Conservation (phyloP, 2,888 invertebrate species). For the Meloe dianella region DNA sequence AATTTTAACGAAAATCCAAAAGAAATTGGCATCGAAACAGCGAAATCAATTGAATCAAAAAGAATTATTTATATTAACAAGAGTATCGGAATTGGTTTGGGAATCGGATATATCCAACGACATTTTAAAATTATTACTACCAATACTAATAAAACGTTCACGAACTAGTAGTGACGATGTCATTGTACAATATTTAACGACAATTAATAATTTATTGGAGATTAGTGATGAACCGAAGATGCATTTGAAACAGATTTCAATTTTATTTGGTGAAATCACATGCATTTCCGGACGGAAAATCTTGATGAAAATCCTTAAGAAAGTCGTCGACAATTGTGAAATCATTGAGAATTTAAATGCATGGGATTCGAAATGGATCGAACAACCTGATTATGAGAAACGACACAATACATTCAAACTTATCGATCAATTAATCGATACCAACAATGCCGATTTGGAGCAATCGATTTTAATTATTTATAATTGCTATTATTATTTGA, state of each 20-base stretch:
- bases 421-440: slow-evolving; percentile 65
- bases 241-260: slow-evolving; percentile 74
- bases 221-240: slow-evolving; percentile 69
- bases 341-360: slow-evolving; percentile 79
- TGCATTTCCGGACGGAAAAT: slow-evolving; percentile 72
- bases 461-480: slow-evolving; percentile 77
- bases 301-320: slow-evolving; percentile 68
- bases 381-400: slow-evolving; percentile 89
- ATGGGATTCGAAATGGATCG: slow-evolving; percentile 86
- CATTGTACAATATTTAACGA: slow-evolving; percentile 72
- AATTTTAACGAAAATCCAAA: slow-evolving; percentile 74
- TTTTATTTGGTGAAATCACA: slow-evolving; percentile 73
- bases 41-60: slow-evolving; percentile 70
- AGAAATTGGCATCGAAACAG: slow-evolving; percentile 67
- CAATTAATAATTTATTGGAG: slow-evolving; percentile 76
- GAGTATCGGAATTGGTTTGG: slow-evolving; percentile 76
- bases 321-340: slow-evolving; percentile 64
- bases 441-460: slow-evolving; percentile 66
- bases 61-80: slow-evolving; percentile 76
- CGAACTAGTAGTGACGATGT: slow-evolving; percentile 69
- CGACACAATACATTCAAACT: slow-evolving; percentile 79
- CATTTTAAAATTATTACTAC: slow-evolving; percentile 72
- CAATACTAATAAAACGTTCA: slow-evolving; percentile 71
- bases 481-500: slow-evolving; percentile 81
- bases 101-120: slow-evolving; percentile 72